Base-by-base conservation (phyloP, 1,140 invertebrate genomes). In the Achatina immaculata region DNA sequence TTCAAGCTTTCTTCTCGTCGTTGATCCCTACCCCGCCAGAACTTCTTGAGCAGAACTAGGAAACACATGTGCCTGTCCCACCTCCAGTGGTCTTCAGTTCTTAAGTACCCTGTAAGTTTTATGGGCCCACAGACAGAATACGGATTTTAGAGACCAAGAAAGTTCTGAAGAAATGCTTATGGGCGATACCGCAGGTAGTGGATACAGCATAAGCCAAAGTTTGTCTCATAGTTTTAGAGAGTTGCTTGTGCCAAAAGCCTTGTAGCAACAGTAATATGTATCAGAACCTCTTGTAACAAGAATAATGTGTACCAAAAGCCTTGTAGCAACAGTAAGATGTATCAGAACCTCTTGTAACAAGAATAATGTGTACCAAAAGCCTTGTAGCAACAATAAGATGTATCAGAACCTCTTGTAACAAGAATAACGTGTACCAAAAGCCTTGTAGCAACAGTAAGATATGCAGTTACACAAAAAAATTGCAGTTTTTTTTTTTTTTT, bases 21-120 rank as follows among this genome's bases (percentile, higher is more conserved):
- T n/a, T 80, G 36, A 24, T 80, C 7, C 78, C 78, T 19, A 72
- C 78, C 31, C 78, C 78, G 11, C 78, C 78, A 34, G 78, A 80
- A 55, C 68, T 80, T 1, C 43, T 80, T 40, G 78, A 80, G 24
- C 28, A 66, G n/a, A 80, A 80, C 62, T 80, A 43, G 51, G 14
- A 19, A 38, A 38, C n/a, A n/a, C n/a, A n/a, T n/a, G n/a, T n/a
- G n/a, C n/a, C n/a, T n/a, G n/a, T n/a, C n/a, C n/a, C n/a, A n/a
- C n/a, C n/a, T n/a, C n/a, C n/a, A n/a, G n/a, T n/a, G n/a, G n/a
- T n/a, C n/a, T n/a, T n/a, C n/a, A n/a, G n/a, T n/a, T n/a, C n/a
- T n/a, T n/a, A n/a, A n/a, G n/a, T n/a, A n/a, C n/a, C n/a, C n/a
- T n/a, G n/a, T n/a, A n/a, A n/a, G n/a, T n/a, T n/a, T n/a, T n/a